Base-by-base conservation (phyloP, 2,113 vertebrate species). In the Istiophorus platypterus region DNA sequence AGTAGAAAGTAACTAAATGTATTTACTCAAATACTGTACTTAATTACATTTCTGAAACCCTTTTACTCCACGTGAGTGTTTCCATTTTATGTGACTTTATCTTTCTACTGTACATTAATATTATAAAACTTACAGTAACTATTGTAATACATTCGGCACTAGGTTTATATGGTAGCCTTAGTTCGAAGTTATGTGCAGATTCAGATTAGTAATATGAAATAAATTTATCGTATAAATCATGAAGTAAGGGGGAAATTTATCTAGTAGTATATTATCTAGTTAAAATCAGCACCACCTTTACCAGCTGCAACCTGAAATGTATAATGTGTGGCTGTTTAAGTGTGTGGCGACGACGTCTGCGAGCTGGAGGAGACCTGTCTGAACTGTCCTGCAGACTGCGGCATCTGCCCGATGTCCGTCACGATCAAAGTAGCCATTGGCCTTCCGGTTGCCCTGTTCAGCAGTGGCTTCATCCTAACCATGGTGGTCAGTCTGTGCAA, bases 361-460 rank as follows among this genome's bases (percentile, higher is more conserved):
- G 93, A 94, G 66, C 72, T 78, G 57, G 92, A 95, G 57, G 95
- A 96, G 84, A 95, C 41, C 68, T 95, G 95, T 69, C 84, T 95
- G 18, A 94, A 91, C 34, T 96, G 95, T 75, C 95, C 95, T 2
- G 94, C 94, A 2, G 94, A 96, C 89, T 96, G 95, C 61, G 95
- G 94, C 34, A 82, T 94, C 42, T 96, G 95, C 61, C 95, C 95
- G 4, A 95, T 96, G 93, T 78, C 94, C 54, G 91, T 91, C 3
- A 42, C 80, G 15, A 94, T 95, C 79, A 95, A 94, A 73, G 78
- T 95, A 63, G 91, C 93, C 76, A 95, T 94, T 7, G 94, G 92
- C 4, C 93, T 96, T 29, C 95, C 95, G 0, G 91, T 95, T 0
- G 83, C 91, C 11, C 85, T 96, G 47, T 94, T 96, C 79, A 94